Evolutionary conservation across 2,888 invertebrate species (phyloP), one percentile per base, ranked within the genome.

Genomic region (Toxonevra muliebris): DNA sequence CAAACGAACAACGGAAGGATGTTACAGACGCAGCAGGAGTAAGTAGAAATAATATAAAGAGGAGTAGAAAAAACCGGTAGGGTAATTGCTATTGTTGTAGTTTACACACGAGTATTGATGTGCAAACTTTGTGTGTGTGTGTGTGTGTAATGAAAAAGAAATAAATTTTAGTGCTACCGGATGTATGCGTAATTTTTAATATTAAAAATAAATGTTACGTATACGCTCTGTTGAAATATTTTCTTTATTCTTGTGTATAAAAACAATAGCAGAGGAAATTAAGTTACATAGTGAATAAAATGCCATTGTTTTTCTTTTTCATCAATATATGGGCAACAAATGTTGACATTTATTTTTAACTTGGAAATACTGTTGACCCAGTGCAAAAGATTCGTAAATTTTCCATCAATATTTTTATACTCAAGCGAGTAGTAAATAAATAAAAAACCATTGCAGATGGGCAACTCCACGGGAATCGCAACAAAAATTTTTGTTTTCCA

Each of bases 1-100:
- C 69, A 73, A 73, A 69, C 70, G 52, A 53, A 52, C 61, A 62
- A 41, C 55, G 30, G 42, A 71, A 53, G 45, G 66, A 64, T 50
- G 20, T 45, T 55, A 52, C 66, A 62, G 50, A 60, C 69, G 50
- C 45, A 68, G 57, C 69, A 69, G 20, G 12, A 57, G 30, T 17
- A 53, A 17, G 17, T 17, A 53, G 11, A 12, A 48, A 15, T 48
- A 48, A 48, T n/a, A 48, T 41, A 11, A 40, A 41, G n/a, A 41
- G 48, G 41, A 41, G 19, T 61, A 12, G 9, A 30, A 53, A 15
- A 53, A 55, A 13, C 55, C 30, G 2, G 12, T 48, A 48, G 12
- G 17, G 54, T 54, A 19, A n/a, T 12, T n/a, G 15, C 11, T 9
- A 54, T 19, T 19, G n/a, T 15, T 42, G 40, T 42, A 42, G 17